Evolutionary conservation across 2,113 vertebrate genomes (phyloP), one percentile per base, ranked within the genome.

Genomic region (Muscicapa adusta): DNA sequence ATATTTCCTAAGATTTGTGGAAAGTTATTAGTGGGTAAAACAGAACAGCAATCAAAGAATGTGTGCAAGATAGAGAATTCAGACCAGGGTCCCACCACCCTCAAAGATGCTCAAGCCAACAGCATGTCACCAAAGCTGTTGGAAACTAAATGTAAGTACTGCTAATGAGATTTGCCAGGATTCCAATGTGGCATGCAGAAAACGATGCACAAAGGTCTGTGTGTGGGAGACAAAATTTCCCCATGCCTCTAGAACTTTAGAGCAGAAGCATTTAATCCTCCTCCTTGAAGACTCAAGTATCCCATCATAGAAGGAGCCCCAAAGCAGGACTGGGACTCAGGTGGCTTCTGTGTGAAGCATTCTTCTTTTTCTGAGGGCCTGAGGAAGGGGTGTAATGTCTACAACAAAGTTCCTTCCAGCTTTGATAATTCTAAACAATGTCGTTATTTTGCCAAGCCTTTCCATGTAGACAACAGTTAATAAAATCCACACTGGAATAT

Each of bases 31-130:
- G 54, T 13, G 45, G 50, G 57, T 90, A 82, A 93, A 91, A 81
- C 53, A 85, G 81, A 96, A 84, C 31, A 65, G 62, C 77, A 89
- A 74, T 86, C 80, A 89, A 94, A 89, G 85, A 85, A 76, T 50
- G 53, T 29, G 11, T 26, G 11, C 54, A 89, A 92, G 43, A 79
- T 22, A 57, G 18, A 91, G 58, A 62, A 88, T 45, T 85, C 81
- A 93, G 88, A 96, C 85, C 75, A 92, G 63, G 89, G 74, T 86
- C 70, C 93, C 88, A 81, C 74, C 58, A 91, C 80, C 63, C 75
- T 94, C 78, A 83, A 76, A 5, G 26, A 87, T 1, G 76, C 71
- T 71, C 74, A 90, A 92, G 74, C 66, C 91, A 96, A 91, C 56
- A 92, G 38, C 38, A 94, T 62, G 65, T 77, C 77, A 93, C 56